Evolutionary conservation across 2,888 invertebrate species (phyloP), one percentile per base, ranked within the genome.

Genomic region (Scaptomyza parva): DNA sequence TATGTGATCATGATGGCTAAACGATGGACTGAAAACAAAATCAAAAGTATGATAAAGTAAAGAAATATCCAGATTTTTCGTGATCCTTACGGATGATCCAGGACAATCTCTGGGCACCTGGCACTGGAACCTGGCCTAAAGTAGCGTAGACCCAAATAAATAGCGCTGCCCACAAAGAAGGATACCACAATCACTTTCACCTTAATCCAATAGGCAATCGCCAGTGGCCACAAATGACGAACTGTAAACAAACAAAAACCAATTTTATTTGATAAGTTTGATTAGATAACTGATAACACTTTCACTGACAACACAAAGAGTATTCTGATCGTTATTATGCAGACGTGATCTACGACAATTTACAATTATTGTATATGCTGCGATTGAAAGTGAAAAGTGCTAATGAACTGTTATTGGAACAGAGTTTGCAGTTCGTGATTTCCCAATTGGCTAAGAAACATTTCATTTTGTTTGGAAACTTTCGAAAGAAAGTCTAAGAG

Each of bases 141-240:
- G 51, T 91, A 90, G 35, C 89, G 88, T 20, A 90, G 68, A 2
- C 91, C 92, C 78, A 89, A 75, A 17, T 89, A 89, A 12, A 91
- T 70, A 2, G 91, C 90, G 26, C 90, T 89, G 24, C 91, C 92
- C 53, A 91, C 76, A 65, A 91, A 86, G 78, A 91, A 91, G 18
- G 90, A 88, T 7, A 91, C 89, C 30, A 92, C 83, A 0, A 91
- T 83, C 22, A 91, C 80, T 70, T 92, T 92, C 20, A 92, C 88
- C 77, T 92, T 92, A 17, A 92, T 76, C 87, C 90, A 90, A 52
- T 90, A 91, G 28, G 91, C 88, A 51, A 91, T 88, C 0, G 89
- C 91, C 57, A 92, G 53, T 2, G 91, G 91, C 88, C 89, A 91
- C 18, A 89, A 64, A 37, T 90, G 88, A 66, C 89, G 82, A n/a